Evolutionary conservation across 1,140 invertebrate species (phyloP).

Genomic region (Ladona fulva): DNA sequence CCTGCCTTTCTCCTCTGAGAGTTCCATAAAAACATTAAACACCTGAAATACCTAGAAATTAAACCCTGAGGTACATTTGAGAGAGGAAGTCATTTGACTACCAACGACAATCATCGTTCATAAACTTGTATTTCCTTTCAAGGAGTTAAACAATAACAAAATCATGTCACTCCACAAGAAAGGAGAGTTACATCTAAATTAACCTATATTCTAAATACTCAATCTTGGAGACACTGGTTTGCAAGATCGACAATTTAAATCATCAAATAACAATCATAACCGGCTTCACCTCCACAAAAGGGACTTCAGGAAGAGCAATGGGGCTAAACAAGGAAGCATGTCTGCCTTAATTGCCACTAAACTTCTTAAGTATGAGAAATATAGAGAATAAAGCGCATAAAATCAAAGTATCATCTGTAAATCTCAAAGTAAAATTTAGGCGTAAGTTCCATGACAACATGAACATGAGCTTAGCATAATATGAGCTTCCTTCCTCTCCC

Average conservation of each 20-base stretch:
- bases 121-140: not conserved
- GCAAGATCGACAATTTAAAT: not conserved
- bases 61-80: not conserved
- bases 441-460: too few species aligned
- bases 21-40: not conserved
- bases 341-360: too few species aligned
- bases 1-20: not conserved
- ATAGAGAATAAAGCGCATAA: too few species aligned
- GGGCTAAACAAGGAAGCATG: conserved; percentile 1
- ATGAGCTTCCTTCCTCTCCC: not conserved
- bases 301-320: not conserved
- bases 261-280: not conserved
- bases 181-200: not conserved
- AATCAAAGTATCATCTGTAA: too few species aligned
- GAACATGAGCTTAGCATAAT: too few species aligned
- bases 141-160: not conserved
- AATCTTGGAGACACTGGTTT: not conserved
- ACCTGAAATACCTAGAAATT: not conserved
- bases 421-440: too few species aligned
- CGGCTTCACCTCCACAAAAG: not conserved
- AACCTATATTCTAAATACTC: not conserved
- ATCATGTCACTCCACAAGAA: not conserved
- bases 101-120: not conserved
- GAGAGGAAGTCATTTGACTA: not conserved
- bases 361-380: too few species aligned